Evolutionary conservation across 2,888 invertebrate genomes (phyloP), one percentile per base, ranked within the genome.

Genomic region (Tenthredo amoena): DNA sequence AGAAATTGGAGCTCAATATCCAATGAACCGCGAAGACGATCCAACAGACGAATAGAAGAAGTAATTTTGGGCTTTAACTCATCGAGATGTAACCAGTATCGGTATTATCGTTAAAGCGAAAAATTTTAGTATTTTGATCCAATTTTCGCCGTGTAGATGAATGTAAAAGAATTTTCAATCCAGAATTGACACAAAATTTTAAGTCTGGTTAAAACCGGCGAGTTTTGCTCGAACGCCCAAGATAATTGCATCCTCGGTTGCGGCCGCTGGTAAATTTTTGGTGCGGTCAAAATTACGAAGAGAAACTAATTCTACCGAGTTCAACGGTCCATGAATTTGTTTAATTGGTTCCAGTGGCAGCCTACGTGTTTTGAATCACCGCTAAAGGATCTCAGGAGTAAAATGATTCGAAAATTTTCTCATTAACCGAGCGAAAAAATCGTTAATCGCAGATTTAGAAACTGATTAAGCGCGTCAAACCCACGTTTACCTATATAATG

Each of bases 311-410:
- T 81, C 18, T 50, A 40, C 62, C 58, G 10, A 40, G 34, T 62
- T 81, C 81, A 81, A 58, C 81, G 21, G 21, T 62, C 62, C 81
- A 40, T 62, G 62, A 50, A 50, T 62, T 58, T 81, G 37, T 37
- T 62, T 81, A 81, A 81, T 81, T 81, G 62, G 81, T 81, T 81
- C 81, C 81, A 81, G 58, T 58, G n/a, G 58, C 21, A 40, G 81
- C 81, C 40, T 37, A 18, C 50, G 31, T 34, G 34, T 47, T 31
- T 55, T 55, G 34, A 55, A 50, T 77, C 40, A 74, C 10, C 34
- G 34, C 34, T 1, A 12, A 18, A 12, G 7, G 15, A 68, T 26
- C 68, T 6, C 26, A 26, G 3, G 68, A 34, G 68, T 15, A 15
- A 68, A 68, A 62, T 62, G 26, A 26, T 62, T 9, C 21, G 26